Evolutionary conservation across 2,888 invertebrate genomes (phyloP), one percentile per base, ranked within the genome.

Genomic region (Diarsia rubi): DNA sequence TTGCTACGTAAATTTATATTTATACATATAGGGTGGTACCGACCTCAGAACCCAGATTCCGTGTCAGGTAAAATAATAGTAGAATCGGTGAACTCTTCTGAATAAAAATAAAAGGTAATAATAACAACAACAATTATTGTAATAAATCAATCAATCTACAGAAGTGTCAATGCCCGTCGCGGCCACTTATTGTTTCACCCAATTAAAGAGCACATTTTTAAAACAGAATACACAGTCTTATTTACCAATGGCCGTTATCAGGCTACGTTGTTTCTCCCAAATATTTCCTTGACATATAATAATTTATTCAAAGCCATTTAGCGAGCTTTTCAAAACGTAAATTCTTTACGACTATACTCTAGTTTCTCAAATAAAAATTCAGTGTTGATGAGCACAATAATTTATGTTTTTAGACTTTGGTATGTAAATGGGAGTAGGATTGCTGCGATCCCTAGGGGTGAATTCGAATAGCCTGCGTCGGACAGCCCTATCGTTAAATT

Each of bases 351-450:
- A 37, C 14, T 21, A 21, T 44, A 52, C 44, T 52, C 44, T 73
- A 24, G 52, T 73, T 52, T 60, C 2, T n/a, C 6, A n/a, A 63
- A 60, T 74, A 57, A 63, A 80, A 81, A 65, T n/a, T 64, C 59
- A 66, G 81, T 75, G 54, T 44, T 49, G 47, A 70, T 67, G 45
- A 67, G 45, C 37, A 42, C 54, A 82, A 78, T 78, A n/a, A 78
- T 81, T 66, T 65, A 63, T 57, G 31, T 78, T 78, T 63, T 19
- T 42, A 54, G 65, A 44, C 66, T 81, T 79, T 81, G 66, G 66
- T 57, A 67, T 78, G 75, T 66, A 71, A 82, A 82, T 71, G 37
- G 75, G n/a, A 57, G 24, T 9, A 52, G 27, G n/a, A 81, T 81
- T 67, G 31, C 31, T 19, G 44, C 31, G 24, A 54, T 73, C 83